phyloP scores from a whole-genome alignment of 2,797 vertebrate genomes.

The Acrossocheilus wenchowensis region DNA sequence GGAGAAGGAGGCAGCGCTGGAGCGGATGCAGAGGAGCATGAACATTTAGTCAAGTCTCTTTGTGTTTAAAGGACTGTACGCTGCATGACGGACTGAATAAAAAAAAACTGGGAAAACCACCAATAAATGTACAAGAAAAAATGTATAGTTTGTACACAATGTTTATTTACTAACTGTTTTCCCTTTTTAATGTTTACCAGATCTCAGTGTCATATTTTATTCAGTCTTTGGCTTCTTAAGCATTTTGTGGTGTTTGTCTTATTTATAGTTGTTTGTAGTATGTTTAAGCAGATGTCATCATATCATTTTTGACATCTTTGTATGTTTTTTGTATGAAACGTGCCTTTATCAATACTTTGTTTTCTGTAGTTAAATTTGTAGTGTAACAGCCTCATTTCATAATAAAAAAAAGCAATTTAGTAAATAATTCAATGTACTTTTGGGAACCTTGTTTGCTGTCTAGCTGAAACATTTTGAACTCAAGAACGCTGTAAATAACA shows the following conservation, averaged over 20 bases:
- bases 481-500: neutral
- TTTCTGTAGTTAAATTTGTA: slow-evolving; percentile 17
- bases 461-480: neutral
- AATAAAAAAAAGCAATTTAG: neutral
- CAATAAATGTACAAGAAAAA: neutral
- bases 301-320: neutral
- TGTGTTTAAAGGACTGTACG: neutral
- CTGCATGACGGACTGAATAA: neutral
- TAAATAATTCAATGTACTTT: neutral
- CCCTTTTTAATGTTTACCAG: neutral
- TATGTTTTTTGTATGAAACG: slow-evolving; percentile 1
- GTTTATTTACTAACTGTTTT: neutral
- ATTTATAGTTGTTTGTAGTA: neutral
- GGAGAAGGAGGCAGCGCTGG: slow-evolving; percentile 69
- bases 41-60: slow-evolving; percentile 23
- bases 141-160: slow-evolving; percentile 6
- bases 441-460: neutral
- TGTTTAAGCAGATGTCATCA: slow-evolving; percentile 6
- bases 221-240: neutral
- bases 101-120: neutral
- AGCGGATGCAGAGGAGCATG: slow-evolving; percentile 60
- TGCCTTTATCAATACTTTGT: slow-evolving; percentile 23
- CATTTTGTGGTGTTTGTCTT: slow-evolving; percentile 16
- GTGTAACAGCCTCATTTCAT: neutral
- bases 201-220: slow-evolving; percentile 7